Evolutionary conservation across 1,140 invertebrate species (phyloP), one percentile per base, ranked within the genome.

Genomic region (Bacillus rossius): DNA sequence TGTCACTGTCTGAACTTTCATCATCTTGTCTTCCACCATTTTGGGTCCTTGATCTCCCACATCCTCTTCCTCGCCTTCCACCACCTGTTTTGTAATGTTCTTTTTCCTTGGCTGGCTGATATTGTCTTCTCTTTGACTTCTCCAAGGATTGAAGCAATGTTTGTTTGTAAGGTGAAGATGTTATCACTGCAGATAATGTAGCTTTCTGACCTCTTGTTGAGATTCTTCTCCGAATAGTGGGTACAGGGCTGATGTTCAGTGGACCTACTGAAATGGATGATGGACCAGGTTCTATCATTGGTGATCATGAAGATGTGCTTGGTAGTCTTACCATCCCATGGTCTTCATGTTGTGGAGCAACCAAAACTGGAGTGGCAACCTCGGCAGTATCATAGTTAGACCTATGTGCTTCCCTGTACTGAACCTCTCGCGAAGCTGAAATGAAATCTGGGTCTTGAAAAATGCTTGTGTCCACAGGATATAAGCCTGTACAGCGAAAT

Each of bases 401-500:
- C 42, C 20, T 41, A 16, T 37, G 8, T 19, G 8, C 22, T 41
- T 20, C 20, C 14, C 23, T 34, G 23, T 41, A 23, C 42, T 22
- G 16, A 13, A 22, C 42, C 16, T 37, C 34, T 20, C 42, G 23
- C 10, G 52, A 23, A 19, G 16, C 29, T 40, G 23, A 34, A 54
- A 40, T 40, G 34, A 19, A 54, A 19, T 54, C 52, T 10, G 52
- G 20, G 34, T 54, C 52, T 40, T 37, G 13, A 48, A 67, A 67
- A 50, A 65, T 51, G 20, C 60, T 57, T 57, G 51, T 37, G 57
- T 66, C 60, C 26, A 64, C 34, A 59, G 59, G 61, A 52, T 55
- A 62, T 55, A 66, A 60, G 41, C 58, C 61, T 14, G 66, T 64
- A 61, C 61, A 57, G 29, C 50, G 49, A 40, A 66, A 64, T 1